Conservation (phyloP, 2,113 vertebrate species). For the Neogobius melanostomus region DNA sequence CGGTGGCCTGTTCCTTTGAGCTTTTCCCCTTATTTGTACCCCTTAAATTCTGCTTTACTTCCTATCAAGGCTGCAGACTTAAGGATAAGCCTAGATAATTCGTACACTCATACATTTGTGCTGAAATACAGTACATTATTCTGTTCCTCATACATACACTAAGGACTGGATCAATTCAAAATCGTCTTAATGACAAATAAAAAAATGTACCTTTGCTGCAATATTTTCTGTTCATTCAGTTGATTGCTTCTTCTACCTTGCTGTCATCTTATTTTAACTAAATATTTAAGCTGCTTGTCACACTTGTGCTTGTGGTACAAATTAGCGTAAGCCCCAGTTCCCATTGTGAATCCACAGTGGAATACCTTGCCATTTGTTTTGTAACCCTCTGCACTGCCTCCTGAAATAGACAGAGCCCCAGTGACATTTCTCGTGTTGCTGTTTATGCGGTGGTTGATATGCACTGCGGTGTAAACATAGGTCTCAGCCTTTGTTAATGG, state of each 20-base stretch:
- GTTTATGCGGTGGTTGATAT: neutral
- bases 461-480: neutral
- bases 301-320: constrained; percentile 1
- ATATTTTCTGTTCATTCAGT: neutral
- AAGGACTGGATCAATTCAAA: no score
- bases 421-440: constrained; percentile 4
- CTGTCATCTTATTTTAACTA: neutral
- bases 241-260: neutral
- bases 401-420: neutral
- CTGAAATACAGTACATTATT: no score
- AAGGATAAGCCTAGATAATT: no score
- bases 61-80: no score
- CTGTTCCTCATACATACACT: no score
- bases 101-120: no score
- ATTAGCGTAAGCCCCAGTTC: neutral
- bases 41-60: no score
- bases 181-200: neutral
- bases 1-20: no score
- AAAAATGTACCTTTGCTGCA: neutral
- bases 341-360: constrained; percentile 1
- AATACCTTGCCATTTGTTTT: neutral
- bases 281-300: neutral
- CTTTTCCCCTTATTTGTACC: no score
- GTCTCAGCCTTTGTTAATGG: neutral
- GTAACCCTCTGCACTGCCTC: neutral